Base-by-base conservation (phyloP, 2,888 invertebrate species). In the Scrobipalpa atriplicella region DNA sequence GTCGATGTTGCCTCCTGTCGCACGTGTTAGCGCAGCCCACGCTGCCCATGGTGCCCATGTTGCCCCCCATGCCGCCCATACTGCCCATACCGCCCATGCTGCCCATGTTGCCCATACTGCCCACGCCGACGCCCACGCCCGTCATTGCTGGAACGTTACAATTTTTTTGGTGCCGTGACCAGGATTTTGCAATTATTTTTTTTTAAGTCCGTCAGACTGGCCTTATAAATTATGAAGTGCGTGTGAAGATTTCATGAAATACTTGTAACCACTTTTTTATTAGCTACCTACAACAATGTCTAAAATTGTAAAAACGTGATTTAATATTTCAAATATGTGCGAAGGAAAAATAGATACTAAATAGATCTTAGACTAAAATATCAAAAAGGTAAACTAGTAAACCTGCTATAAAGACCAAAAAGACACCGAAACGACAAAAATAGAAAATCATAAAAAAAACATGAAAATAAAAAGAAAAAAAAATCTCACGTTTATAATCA, bases 21-120 rank as follows among this genome's bases (percentile, higher is more conserved):
- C 92, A 90, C 13, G 89, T 87, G 70, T 77, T 66, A 8, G 87
- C 83, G 73, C 90, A 89, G 10, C 89, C 85, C 74, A 80, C 84
- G 68, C 62, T 47, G 47, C 62, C 43, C 47, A 62, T 38, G 13
- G 62, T 62, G 43, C 62, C 62, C 62, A 47, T 58, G 36, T 58
- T 58, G 60, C 87, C 76, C 72, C 73, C 43, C 43, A n/a, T n/a
- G 76, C 18, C 76, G 68, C 56, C 68, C 60, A 66, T 69, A 64
- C 47, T 21, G 63, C 61, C 80, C 71, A 36, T n/a, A n/a, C 86
- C 76, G 71, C 62, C 62, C 62, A 62, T 47, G 11, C 85, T 75
- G 71, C 73, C 63, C 61, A 61, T 61, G 76, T 19, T 77, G 68
- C 56, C 68, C 60, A 66, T 69, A 64, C 47, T 21, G 63, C 61